Percentiles rank a stretch among this genome's conserved stretches.
phyloP scores from a whole-genome alignment of 2,888 invertebrate species.

The Blastobasis lacticolella region DNA sequence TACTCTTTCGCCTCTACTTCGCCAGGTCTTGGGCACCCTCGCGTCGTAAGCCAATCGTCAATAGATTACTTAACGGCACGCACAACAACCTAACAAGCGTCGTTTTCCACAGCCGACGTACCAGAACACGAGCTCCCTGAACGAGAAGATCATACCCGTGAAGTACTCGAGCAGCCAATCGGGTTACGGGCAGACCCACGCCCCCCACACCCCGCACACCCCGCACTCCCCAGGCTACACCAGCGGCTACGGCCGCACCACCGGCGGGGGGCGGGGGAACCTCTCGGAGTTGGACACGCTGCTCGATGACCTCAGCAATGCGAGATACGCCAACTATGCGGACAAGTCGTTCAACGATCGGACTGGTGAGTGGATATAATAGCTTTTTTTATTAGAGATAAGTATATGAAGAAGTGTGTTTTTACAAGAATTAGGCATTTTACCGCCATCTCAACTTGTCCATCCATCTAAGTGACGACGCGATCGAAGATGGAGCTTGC shows the following conservation, averaged over 20 bases:
- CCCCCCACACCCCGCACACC: no score
- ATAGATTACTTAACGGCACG: no score
- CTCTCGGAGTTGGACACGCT: conserved; percentile 93
- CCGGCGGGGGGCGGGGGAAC: conserved; percentile 73
- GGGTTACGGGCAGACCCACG: conserved; percentile 20
- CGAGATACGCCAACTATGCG: conserved; percentile 66
- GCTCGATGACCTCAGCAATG: conserved; percentile 92
- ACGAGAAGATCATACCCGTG: conserved; percentile 67
- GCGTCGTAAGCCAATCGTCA: no score
- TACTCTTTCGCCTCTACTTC: no score
- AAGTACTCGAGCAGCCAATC: conserved; percentile 38
- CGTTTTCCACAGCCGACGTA: conserved; percentile 77
- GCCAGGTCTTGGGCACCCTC: no score
- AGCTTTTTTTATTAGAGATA: not conserved
- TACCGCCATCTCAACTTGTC: no score
- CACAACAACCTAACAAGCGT: no score
- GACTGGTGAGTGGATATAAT: conserved; percentile 37
- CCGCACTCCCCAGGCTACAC: conserved; percentile 35
- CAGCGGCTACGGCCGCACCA: conserved; percentile 48
- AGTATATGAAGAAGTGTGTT: not conserved
- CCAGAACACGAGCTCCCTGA: conserved; percentile 67
- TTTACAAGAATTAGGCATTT: not conserved
- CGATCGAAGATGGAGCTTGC: no score
- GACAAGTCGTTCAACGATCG: conserved; percentile 50
- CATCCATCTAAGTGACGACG: not conserved